These are phyloP conservation scores for Triplophysa siluroides DNA, from an alignment of 2,113 vertebrate species.

Conservation along the genomic window DNA sequence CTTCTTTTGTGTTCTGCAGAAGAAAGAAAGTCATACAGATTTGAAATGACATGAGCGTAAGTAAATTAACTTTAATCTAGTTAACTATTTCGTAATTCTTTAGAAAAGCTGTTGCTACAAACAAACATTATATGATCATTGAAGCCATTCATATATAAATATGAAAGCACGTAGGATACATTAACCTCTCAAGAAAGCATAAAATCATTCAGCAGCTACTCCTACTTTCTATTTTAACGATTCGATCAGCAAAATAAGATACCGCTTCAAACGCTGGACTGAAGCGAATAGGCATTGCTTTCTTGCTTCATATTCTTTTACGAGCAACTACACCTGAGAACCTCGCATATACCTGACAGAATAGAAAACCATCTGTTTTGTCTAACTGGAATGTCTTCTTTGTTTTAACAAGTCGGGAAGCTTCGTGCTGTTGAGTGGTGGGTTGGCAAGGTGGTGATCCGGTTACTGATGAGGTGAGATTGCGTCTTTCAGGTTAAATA, in stretches of 20 bases:
- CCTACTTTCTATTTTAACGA: neutral
- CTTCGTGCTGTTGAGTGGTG: neutral
- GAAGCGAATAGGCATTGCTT: neutral
- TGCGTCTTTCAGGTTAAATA: neutral
- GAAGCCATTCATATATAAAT: too few relatives aligned
- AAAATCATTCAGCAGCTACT: neutral
- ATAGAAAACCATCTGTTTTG: neutral
- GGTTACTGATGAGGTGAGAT: neutral
- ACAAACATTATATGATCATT: neutral
- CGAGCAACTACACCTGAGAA: neutral
- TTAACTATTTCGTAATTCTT: neutral
- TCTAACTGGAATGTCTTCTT: neutral
- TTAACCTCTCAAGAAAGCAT: neutral
- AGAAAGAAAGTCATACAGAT: too few relatives aligned
- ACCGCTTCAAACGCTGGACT: neutral
- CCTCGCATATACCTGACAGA: neutral
- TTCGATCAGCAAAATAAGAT: neutral
- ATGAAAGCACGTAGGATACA: neutral
- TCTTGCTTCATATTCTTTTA: neutral
- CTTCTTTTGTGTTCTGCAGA: too few relatives aligned
- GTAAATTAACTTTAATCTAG: too few relatives aligned
- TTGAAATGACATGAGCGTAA: too few relatives aligned
- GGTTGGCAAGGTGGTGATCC: constrained; percentile 18
- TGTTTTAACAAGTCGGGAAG: neutral
- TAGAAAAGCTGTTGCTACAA: neutral